Evolutionary conservation across 2,113 vertebrate genomes (phyloP).

Genomic region (Bubalus kerabau): DNA sequence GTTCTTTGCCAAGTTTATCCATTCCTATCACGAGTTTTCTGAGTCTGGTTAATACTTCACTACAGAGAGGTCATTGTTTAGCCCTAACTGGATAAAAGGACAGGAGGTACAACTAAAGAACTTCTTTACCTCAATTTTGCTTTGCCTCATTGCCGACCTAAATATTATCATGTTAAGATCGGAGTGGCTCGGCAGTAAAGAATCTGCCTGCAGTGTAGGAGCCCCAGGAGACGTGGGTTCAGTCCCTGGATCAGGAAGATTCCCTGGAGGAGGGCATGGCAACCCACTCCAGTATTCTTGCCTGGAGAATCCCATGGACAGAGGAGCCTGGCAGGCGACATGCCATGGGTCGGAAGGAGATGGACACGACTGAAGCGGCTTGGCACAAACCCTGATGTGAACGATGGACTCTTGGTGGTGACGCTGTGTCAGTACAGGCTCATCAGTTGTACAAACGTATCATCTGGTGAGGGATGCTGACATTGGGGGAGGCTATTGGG

Average conservation of each 20-base stretch:
- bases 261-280: background rate
- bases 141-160: background rate
- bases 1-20: background rate
- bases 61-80: background rate
- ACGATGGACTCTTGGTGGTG: background rate
- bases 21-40: background rate
- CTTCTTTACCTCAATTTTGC: background rate
- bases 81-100: background rate
- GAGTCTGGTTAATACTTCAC: background rate
- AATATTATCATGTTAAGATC: background rate
- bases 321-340: background rate
- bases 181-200: background rate
- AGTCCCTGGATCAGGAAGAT: background rate
- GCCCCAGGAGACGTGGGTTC: background rate
- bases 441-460: background rate
- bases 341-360: background rate
- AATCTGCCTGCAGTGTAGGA: background rate
- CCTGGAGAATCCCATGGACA: background rate
- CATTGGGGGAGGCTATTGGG: background rate
- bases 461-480: background rate
- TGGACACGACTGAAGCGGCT: background rate
- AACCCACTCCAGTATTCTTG: background rate
- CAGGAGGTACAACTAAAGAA: background rate
- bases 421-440: background rate
- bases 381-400: background rate